These are phyloP conservation scores for Euproctis similis DNA, from an alignment of 2,888 invertebrate species.

Conservation along the genomic window DNA sequence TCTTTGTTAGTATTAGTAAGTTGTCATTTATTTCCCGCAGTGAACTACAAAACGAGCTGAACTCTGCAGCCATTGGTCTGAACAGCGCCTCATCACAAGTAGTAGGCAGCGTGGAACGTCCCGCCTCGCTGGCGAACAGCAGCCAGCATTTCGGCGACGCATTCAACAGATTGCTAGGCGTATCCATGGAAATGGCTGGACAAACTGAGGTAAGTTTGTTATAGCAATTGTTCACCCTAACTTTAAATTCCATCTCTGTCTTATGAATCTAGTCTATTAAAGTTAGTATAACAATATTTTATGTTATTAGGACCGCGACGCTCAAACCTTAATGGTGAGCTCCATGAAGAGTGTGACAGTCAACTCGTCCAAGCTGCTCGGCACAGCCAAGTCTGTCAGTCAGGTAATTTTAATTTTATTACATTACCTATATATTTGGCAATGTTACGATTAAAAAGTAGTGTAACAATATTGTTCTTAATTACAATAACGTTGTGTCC, in stretches of 20 bases:
- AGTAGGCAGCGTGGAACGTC: conserved; percentile 83
- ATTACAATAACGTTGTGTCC: too few relatives aligned
- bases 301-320: conserved; percentile 80
- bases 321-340: conserved; percentile 87
- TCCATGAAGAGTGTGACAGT: conserved; percentile 91
- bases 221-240: too few relatives aligned
- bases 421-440: too few relatives aligned
- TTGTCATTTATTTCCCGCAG: too few relatives aligned
- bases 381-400: conserved; percentile 91
- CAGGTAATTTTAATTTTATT: conserved; percentile 62
- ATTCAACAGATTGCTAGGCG: conserved; percentile 85
- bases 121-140: conserved; percentile 81
- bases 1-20: too few relatives aligned
- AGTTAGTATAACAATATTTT: too few relatives aligned
- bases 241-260: too few relatives aligned
- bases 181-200: conserved; percentile 90
- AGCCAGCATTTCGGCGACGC: conserved; percentile 87
- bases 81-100: conserved; percentile 88
- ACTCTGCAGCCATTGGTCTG: conserved; percentile 87
- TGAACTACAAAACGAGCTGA: conserved; percentile 90
- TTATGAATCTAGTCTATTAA: too few relatives aligned
- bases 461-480: too few relatives aligned
- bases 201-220: conserved; percentile 82
- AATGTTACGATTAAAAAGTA: too few relatives aligned
- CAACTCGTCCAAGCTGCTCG: conserved; percentile 88